Conservation (phyloP, 2,888 invertebrate genomes). For the Agrenia bidenticulata region DNA sequence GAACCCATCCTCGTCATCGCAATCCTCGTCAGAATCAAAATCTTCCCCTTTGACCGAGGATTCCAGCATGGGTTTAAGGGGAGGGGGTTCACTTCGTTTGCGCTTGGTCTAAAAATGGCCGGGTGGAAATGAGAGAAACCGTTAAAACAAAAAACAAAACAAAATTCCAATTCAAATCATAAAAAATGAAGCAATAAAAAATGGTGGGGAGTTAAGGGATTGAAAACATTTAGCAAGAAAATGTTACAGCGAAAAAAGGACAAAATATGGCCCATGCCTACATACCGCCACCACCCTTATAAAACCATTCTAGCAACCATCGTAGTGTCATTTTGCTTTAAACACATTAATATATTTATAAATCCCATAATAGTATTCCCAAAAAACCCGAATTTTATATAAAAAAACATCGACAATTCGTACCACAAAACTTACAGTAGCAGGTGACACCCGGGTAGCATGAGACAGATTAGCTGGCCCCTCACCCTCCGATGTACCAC, state of each 20-base stretch:
- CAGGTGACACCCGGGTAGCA: constrained; percentile 81
- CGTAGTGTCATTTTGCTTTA: too few species aligned
- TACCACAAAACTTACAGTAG: constrained; percentile 72
- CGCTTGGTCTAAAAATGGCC: too few species aligned
- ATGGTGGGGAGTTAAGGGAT: too few species aligned
- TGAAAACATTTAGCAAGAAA: neutral
- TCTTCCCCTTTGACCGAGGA: neutral
- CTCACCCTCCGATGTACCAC: constrained; percentile 56
- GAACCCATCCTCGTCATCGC: constrained; percentile 7
- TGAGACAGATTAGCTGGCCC: constrained; percentile 65
- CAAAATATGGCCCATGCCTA: too few species aligned
- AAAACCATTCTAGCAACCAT: too few species aligned
- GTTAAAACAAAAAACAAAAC: neutral
- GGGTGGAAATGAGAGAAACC: too few species aligned
- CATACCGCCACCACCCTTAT: too few species aligned
- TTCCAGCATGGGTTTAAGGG: too few species aligned
- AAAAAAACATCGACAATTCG: neutral
- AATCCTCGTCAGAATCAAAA: neutral
- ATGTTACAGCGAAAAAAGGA: neutral
- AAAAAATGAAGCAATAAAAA: neutral
- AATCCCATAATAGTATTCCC: too few species aligned
- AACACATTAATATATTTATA: too few species aligned
- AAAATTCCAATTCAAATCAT: neutral
- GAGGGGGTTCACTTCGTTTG: too few species aligned
- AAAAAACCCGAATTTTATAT: too few species aligned